phyloP scores from a whole-genome alignment of 2,888 invertebrate genomes.

The Lissonota sp. region DNA sequence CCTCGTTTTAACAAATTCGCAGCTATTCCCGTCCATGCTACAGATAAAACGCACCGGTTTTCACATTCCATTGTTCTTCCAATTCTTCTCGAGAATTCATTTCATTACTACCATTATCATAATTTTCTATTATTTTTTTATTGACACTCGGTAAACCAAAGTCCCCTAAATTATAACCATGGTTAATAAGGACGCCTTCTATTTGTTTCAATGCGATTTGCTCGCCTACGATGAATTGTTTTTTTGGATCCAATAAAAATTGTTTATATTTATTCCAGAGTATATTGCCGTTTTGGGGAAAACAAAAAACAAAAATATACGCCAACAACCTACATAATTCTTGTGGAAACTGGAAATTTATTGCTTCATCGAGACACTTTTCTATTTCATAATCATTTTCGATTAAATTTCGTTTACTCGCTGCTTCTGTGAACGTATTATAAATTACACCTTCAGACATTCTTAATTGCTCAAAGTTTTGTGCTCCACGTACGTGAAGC shows the following conservation, averaged over 20 bases:
- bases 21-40: conserved; percentile 26
- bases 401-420: conserved; percentile 25
- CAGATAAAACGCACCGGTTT: neutral
- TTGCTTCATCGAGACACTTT: conserved; percentile 45
- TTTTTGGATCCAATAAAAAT: conserved; percentile 32
- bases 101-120: neutral
- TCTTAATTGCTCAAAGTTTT: conserved; percentile 26
- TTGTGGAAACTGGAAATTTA: conserved; percentile 37
- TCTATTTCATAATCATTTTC: conserved; percentile 44
- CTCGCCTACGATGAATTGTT: neutral
- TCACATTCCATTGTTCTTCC: neutral
- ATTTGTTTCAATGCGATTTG: conserved; percentile 29
- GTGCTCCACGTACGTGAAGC: conserved; percentile 46
- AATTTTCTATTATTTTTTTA: conserved; percentile 1
- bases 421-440: conserved; percentile 34
- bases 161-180: neutral
- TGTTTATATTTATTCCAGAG: conserved; percentile 50
- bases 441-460: conserved; percentile 36
- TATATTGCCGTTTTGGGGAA: conserved; percentile 45
- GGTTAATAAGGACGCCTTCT: conserved; percentile 20
- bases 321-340: conserved; percentile 43
- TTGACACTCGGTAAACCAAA: conserved; percentile 22
- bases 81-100: conserved; percentile 3
- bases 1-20: conserved; percentile 13
- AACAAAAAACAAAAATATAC: conserved; percentile 49